Conservation (phyloP, 2,113 vertebrate genomes). For the Cryptomyrus ogoouensis region DNA sequence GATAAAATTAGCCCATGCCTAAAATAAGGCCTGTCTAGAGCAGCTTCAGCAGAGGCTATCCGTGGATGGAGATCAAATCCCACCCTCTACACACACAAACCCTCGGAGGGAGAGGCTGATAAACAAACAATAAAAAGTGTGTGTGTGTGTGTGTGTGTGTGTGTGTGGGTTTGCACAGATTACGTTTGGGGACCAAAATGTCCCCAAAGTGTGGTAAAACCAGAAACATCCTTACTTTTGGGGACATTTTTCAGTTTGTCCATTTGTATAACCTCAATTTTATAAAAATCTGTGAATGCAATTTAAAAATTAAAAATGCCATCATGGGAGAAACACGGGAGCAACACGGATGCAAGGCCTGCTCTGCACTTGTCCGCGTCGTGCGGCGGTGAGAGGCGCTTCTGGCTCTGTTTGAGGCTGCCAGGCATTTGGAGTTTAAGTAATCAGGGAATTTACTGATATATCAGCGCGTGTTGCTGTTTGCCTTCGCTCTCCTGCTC, state of each 20-base stretch:
- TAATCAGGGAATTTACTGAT: background rate
- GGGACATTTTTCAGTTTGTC: too few species aligned
- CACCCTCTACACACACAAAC: background rate
- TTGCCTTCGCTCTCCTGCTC: background rate
- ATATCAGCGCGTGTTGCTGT: background rate
- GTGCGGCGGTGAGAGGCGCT: background rate
- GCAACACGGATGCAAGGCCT: background rate
- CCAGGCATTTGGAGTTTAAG: background rate
- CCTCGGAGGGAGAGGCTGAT: background rate
- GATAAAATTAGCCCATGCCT: constrained; percentile 34
- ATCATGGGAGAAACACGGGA: background rate
- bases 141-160: background rate
- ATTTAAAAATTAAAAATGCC: too few species aligned
- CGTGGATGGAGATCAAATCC: background rate
- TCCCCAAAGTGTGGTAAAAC: too few species aligned
- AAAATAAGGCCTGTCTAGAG: constrained; percentile 37
- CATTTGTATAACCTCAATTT: too few species aligned
- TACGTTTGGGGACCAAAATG: too few species aligned
- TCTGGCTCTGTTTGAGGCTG: background rate
- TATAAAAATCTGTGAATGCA: too few species aligned
- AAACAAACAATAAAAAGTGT: background rate
- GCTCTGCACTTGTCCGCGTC: background rate
- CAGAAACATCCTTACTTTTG: too few species aligned
- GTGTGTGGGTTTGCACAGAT: background rate
- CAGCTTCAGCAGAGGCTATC: constrained; percentile 21